phyloP scores from a whole-genome alignment of 2,797 vertebrate genomes.

The Phrynocephalus vlangalii region DNA sequence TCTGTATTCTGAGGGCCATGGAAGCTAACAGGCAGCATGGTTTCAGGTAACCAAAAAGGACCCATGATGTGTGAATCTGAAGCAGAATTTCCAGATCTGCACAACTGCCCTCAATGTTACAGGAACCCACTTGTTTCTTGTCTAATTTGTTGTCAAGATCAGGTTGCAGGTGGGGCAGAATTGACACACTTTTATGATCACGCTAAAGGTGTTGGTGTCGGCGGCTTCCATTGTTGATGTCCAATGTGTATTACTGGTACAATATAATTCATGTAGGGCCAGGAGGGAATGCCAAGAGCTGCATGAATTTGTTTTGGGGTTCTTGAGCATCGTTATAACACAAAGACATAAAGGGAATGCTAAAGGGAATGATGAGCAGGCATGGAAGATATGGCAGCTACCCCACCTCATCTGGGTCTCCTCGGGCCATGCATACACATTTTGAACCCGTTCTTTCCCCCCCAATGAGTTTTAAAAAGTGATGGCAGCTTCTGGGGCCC shows the following conservation, averaged over 20 bases:
- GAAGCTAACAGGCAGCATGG: constrained; percentile 9
- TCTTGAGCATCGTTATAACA: too few species aligned
- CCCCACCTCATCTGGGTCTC: too few species aligned
- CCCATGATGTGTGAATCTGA: background rate
- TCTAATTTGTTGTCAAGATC: background rate
- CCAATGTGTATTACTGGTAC: background rate
- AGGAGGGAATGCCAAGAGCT: background rate
- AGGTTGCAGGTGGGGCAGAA: background rate
- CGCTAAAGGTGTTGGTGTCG: background rate
- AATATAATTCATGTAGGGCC: too few species aligned
- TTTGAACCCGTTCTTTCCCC: too few species aligned
- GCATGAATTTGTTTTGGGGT: background rate
- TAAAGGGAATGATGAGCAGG: too few species aligned
- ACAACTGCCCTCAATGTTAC: background rate
- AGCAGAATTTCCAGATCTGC: background rate
- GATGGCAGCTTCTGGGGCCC: too few species aligned
- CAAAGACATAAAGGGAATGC: background rate
- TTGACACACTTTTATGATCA: background rate
- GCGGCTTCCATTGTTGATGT: background rate
- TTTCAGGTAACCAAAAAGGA: background rate
- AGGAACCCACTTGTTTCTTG: background rate
- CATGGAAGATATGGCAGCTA: too few species aligned
- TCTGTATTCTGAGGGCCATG: background rate
- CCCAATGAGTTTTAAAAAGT: too few species aligned
- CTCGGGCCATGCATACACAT: too few species aligned